Conservation (phyloP, 1,140 invertebrate genomes). For the Heterodera schachtii region DNA sequence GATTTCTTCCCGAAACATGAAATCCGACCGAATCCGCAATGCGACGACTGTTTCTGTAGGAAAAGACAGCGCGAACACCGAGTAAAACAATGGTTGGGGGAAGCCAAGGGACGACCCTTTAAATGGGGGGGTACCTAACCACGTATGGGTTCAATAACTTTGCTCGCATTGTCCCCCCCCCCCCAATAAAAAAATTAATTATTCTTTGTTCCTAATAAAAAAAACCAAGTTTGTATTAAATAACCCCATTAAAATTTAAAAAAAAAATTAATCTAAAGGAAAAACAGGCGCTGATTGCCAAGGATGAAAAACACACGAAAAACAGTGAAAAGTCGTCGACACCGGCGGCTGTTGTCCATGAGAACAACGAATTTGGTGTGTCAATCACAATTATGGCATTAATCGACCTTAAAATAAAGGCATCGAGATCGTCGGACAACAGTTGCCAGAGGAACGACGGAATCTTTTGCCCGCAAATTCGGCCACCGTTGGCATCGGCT, state of each 20-base stretch:
- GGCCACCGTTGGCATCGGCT: background rate
- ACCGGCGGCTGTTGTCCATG: constrained; percentile 22
- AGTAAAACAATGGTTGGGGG: background rate
- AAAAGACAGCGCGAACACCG: background rate
- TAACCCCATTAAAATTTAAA: too few relatives aligned
- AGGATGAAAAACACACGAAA: background rate
- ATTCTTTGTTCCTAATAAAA: too few relatives aligned
- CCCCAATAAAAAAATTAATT: too few relatives aligned
- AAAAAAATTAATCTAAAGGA: background rate
- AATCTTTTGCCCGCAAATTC: background rate
- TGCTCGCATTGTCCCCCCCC: too few relatives aligned
- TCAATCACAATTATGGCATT: background rate
- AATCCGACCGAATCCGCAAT: constrained; percentile 86
- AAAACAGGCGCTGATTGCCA: background rate
- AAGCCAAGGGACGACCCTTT: too few relatives aligned
- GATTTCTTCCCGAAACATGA: constrained; percentile 95
- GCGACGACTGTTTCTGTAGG: constrained; percentile 82
- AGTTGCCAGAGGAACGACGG: background rate
- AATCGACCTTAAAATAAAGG: background rate
- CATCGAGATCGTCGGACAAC: background rate
- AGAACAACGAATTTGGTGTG: constrained; percentile 67
- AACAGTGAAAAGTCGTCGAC: background rate
- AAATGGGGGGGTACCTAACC: too few relatives aligned
- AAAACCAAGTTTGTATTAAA: too few relatives aligned
- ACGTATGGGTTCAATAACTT: too few relatives aligned